Percentiles rank a stretch among this genome's conserved stretches.
Evolutionary conservation across 2,888 invertebrate genomes (phyloP).

Genomic region (Drosophila gaucha): DNA sequence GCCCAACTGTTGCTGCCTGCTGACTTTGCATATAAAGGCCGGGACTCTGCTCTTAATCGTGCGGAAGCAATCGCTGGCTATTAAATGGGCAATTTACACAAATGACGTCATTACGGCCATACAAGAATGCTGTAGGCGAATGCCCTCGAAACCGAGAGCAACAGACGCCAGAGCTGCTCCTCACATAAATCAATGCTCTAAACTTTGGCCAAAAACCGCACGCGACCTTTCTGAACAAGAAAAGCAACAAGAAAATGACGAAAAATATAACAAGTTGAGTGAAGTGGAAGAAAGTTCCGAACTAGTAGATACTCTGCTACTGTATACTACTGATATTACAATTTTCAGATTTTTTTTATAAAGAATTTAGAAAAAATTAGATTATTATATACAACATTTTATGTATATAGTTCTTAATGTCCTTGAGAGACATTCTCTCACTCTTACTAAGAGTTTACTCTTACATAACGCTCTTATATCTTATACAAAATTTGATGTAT

Average conservation of each 20-base stretch:
- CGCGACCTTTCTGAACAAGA: constrained; percentile 51
- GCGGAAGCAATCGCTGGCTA: constrained; percentile 77
- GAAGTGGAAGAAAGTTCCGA: not conserved
- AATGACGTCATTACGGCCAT: constrained; percentile 71
- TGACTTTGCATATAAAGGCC: constrained; percentile 51
- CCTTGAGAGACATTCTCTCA: too few species aligned
- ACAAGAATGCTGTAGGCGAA: constrained; percentile 33
- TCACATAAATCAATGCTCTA: constrained; percentile 69
- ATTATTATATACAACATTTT: too few species aligned
- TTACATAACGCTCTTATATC: too few species aligned
- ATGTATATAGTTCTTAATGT: too few species aligned
- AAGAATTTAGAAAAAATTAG: too few species aligned
- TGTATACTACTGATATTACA: too few species aligned
- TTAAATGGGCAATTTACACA: constrained; percentile 76
- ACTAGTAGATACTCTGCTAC: not conserved
- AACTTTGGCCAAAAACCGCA: constrained; percentile 67
- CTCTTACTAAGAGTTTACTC: too few species aligned
- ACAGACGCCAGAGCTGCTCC: constrained; percentile 33
- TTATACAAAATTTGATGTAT: too few species aligned
- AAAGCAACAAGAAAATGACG: constrained; percentile 7
- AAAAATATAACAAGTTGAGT: not conserved
- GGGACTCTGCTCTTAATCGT: constrained; percentile 60
- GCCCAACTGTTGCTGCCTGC: constrained; percentile 60
- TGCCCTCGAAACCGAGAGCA: constrained; percentile 24
- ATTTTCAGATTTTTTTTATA: too few species aligned